Base-by-base conservation (phyloP, 1,140 invertebrate genomes). In the Micrasema minimum region DNA sequence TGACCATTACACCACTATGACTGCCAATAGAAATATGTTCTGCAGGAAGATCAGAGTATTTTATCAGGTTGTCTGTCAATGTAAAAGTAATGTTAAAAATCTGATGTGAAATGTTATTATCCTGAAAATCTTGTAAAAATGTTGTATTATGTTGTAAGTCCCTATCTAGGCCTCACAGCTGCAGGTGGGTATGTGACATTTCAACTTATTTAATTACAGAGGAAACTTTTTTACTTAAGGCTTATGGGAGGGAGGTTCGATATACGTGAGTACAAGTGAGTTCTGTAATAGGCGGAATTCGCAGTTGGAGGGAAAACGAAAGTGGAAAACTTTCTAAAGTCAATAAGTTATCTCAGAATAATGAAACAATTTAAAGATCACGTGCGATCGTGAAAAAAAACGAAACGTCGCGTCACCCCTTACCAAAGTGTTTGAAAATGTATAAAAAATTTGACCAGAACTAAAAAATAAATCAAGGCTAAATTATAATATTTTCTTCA, bases 181-280 rank as follows among this genome's bases (percentile, higher is more conserved):
- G 41, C 41, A 64, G 43, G 59, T 64, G 59, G 59, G 59, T 45
- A 45, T 69, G 67, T 69, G 67, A 69, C 67, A 69, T 69, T 64
- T 64, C 22, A 69, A 69, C 67, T 69, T 69, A 69, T 69, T 69
- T 69, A 69, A 69, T 69, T 69, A 69, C 67, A 53, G 20, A 26
- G 22, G 50, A 69, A 69, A 51, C 22, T 69, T 69, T 69, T 69
- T 69, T 50, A 31, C 59, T 50, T 48, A 37, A 38, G n/a, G 53
- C 20, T 22, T 9, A 37, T 9, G 50, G 55, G 55, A 26, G 23
- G 31, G 16, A 18, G 62, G 26, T 66, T 46, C 45, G 41, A 64
- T 64, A 64, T 64, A 64, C 45, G 45, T 16, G 43, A 45, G 20
- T 48, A 64, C 61, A 35, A n/a, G n/a, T n/a, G n/a, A n/a, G 46